A percentile compares a stretch with the other conserved stretches of the same genome.
Evolutionary conservation across 2,888 invertebrate species (phyloP).

Genomic region (Cetonia aurata): DNA sequence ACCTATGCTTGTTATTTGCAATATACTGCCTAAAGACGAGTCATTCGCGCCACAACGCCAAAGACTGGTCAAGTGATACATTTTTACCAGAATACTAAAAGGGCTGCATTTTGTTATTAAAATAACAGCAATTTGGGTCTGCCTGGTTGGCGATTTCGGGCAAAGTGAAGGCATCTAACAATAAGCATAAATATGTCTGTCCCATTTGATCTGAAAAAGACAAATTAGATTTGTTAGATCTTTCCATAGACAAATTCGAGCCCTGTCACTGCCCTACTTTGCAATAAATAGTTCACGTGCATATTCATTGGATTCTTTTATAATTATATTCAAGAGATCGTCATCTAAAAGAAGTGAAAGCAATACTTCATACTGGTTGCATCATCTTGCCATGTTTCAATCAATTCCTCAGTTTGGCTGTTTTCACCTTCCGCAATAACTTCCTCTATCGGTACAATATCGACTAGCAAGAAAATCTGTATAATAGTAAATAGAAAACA

Average conservation of each 20-base stretch:
- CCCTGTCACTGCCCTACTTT: not conserved
- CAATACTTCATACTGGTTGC: slow-evolving; percentile 4
- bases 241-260: slow-evolving; percentile 5
- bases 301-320: slow-evolving; percentile 11
- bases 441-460: not conserved
- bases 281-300: slow-evolving; percentile 9
- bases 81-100: slow-evolving; percentile 21
- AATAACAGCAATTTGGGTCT: not conserved
- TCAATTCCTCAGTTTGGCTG: not conserved
- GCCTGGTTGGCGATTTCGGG: too few species aligned
- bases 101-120: not conserved
- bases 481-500: too few species aligned
- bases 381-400: not conserved
- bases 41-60: slow-evolving; percentile 1
- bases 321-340: slow-evolving; percentile 5
- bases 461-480: too few species aligned
- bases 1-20: slow-evolving; percentile 6
- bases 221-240: not conserved
- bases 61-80: slow-evolving; percentile 9
- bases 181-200: not conserved
- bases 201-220: slow-evolving; percentile 4
- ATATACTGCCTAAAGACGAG: slow-evolving; percentile 20
- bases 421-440: not conserved
- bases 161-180: too few species aligned
- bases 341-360: slow-evolving; percentile 10